Evolutionary conservation across 2,797 vertebrate genomes (phyloP), one percentile per base, ranked within the genome.

Genomic region (Galaxias olidus): DNA sequence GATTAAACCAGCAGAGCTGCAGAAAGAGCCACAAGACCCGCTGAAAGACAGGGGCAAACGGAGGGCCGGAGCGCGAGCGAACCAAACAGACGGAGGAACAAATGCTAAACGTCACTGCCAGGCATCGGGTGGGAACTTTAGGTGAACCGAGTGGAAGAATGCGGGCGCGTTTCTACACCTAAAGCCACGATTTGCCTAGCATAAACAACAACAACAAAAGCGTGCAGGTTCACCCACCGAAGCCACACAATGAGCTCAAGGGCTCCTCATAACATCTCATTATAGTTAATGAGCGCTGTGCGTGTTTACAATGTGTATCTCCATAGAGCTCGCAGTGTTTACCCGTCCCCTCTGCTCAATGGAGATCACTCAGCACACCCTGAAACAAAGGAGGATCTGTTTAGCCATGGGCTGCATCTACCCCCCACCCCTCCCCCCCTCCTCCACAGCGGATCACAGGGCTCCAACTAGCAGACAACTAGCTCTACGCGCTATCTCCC

Each of bases 201-300:
- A 85, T 85, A 87, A 90, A 92, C 87, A 90, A 90, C 82, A 87
- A 89, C 82, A 88, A 88, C 85, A 88, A 89, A 85, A 90, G 86
- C 84, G 70, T 77, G 78, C 86, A 88, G 82, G 84, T 86, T 91
- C 82, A 81, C 82, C 85, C 82, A 81, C 80, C 81, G 82, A 81
- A 89, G 84, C 77, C 83, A 86, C 86, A 89, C 89, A 91, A 91
- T 91, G 77, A 88, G 86, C 88, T 87, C 84, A 87, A 88, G 86
- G 83, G 80, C 82, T 91, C 81, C 86, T 86, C 83, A 86, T 90
- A 91, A 89, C 91, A 90, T 91, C 90, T 92, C 87, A 92, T 93
- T 91, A 92, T 85, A 86, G 84, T 88, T 92, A 92, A 91, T 90
- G 84, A 91, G 87, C 75, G 77, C 85, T 87, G 86, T 87, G 30